Evolutionary conservation across 2,888 invertebrate genomes (phyloP).

Genomic region (Augochlorella aurata): DNA sequence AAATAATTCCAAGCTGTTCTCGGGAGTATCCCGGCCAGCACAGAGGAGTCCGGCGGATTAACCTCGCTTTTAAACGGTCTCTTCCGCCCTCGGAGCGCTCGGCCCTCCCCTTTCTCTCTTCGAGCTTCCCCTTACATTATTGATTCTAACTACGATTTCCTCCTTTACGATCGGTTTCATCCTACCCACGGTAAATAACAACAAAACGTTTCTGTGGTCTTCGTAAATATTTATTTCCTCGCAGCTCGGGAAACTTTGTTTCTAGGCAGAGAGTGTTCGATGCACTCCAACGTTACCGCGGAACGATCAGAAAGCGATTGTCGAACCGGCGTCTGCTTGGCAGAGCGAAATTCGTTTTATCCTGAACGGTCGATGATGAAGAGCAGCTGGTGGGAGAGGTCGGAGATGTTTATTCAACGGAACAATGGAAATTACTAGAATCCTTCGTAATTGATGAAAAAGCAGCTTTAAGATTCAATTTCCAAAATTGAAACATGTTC

Average conservation of each 20-base stretch:
- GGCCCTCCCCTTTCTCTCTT: not conserved
- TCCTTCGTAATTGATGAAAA: too few species aligned
- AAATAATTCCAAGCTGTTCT: slow-evolving; percentile 8
- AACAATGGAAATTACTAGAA: too few species aligned
- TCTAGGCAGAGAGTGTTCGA: too few species aligned
- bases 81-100: not conserved
- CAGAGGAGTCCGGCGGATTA: not conserved
- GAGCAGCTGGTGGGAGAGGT: too few species aligned
- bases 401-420: too few species aligned
- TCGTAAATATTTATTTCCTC: slow-evolving; percentile 5
- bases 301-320: too few species aligned
- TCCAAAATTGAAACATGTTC: too few species aligned
- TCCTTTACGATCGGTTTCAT: not conserved
- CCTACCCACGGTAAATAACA: not conserved
- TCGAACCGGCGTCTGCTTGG: too few species aligned
- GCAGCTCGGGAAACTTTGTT: not conserved
- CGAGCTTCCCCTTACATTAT: not conserved
- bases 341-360: too few species aligned
- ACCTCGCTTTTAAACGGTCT: not conserved
- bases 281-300: not conserved
- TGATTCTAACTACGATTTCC: not conserved
- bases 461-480: too few species aligned
- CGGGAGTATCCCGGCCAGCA: not conserved
- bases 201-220: not conserved
- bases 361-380: too few species aligned